phyloP scores from a whole-genome alignment of 2,113 vertebrate genomes.

The Prunella fulvescens region DNA sequence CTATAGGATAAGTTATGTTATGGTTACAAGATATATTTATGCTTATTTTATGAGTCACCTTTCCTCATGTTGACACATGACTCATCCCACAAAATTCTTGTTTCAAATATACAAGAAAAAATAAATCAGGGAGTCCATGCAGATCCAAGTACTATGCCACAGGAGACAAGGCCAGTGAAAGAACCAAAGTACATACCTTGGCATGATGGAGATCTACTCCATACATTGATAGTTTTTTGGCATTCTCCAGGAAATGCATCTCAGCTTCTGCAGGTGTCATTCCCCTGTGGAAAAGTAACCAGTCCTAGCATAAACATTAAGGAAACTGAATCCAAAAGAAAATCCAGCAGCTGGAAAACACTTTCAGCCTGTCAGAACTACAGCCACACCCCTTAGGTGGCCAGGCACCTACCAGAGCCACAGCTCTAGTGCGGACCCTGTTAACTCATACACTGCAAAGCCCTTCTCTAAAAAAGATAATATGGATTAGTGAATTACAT shows the following conservation, averaged over 20 bases:
- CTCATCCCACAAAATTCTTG: not conserved
- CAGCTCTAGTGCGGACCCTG: not conserved
- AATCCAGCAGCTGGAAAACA: not conserved
- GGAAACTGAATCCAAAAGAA: not conserved
- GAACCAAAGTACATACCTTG: conserved; percentile 77
- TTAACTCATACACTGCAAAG: not conserved
- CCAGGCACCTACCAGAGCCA: not conserved
- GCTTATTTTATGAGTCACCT: not conserved
- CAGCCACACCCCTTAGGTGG: not conserved
- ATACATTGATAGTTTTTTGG: conserved; percentile 98
- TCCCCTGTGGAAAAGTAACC: conserved; percentile 76
- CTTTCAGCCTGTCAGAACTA: not conserved
- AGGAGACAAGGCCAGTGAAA: not conserved
- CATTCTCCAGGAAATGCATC: conserved; percentile 96
- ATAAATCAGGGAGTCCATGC: not conserved
- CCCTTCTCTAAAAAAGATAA: not conserved
- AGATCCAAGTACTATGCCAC: not conserved
- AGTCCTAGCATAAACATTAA: not conserved
- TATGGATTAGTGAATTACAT: not conserved
- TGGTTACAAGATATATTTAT: not conserved
- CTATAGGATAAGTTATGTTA: not conserved
- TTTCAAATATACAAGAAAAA: not conserved
- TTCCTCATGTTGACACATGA: not conserved
- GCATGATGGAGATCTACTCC: conserved; percentile 97
- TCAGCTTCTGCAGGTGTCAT: conserved; percentile 97